Conservation (phyloP, 2,113 vertebrate genomes). For the Archocentrus centrarchus region DNA sequence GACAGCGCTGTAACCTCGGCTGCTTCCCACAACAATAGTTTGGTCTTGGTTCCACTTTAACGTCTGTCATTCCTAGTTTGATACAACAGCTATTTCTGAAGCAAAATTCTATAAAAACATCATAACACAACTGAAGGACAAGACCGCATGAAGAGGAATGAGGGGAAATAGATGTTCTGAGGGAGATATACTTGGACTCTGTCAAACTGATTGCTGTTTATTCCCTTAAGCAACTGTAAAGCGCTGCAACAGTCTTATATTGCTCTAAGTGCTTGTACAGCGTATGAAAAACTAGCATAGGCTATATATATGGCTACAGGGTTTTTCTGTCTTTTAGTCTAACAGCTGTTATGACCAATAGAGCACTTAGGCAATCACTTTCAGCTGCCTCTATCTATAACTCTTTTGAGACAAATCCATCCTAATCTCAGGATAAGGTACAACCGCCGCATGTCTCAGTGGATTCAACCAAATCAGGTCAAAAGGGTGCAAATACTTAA, state of each 20-base stretch:
- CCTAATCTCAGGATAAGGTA: slow-evolving; percentile 68
- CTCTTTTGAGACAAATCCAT: slow-evolving; percentile 57
- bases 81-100: slow-evolving; percentile 39
- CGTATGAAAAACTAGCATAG: slow-evolving; percentile 13
- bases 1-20: slow-evolving; percentile 63
- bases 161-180: slow-evolving; percentile 18
- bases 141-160: slow-evolving; percentile 20
- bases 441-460: slow-evolving; percentile 45
- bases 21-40: slow-evolving; percentile 60
- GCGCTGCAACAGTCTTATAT: slow-evolving; percentile 23
- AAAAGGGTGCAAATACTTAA: slow-evolving; percentile 53
- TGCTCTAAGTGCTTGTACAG: not conserved
- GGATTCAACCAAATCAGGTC: slow-evolving; percentile 61
- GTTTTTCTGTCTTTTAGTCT: slow-evolving; percentile 15
- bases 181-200: not conserved
- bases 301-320: not conserved
- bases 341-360: slow-evolving; percentile 9
- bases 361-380: slow-evolving; percentile 33
- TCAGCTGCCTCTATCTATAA: slow-evolving; percentile 23
- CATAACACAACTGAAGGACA: slow-evolving; percentile 17
- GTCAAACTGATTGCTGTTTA: slow-evolving; percentile 21
- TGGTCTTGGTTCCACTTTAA: slow-evolving; percentile 47
- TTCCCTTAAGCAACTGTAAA: slow-evolving; percentile 36
- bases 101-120: slow-evolving; percentile 32
- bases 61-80: slow-evolving; percentile 56